Percentiles rank a stretch among this genome's conserved stretches.
These are phyloP conservation scores for Hofmannophila pseudospretella DNA, from an alignment of 2,888 invertebrate genomes.

Conservation along the genomic window DNA sequence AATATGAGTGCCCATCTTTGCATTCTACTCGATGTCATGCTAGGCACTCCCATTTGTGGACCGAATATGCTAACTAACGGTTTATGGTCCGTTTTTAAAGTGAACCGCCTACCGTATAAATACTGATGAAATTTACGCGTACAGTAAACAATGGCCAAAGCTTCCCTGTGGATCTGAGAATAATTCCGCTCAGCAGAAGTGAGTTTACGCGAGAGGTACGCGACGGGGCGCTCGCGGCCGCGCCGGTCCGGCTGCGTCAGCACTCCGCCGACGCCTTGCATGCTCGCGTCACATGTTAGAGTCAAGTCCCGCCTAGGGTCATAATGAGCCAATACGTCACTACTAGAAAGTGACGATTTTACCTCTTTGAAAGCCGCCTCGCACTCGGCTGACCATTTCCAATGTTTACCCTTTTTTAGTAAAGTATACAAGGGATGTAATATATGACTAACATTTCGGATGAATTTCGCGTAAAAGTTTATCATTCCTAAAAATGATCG, in stretches of 20 bases:
- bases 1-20: constrained; percentile 6
- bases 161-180: constrained; percentile 10
- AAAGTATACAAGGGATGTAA: background rate
- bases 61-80: constrained; percentile 9
- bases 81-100: no score
- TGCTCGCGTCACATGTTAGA: constrained; percentile 6
- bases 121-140: constrained; percentile 9
- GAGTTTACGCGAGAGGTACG: constrained; percentile 8
- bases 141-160: constrained; percentile 8
- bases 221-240: constrained; percentile 7
- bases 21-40: constrained; percentile 9
- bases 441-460: background rate
- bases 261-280: constrained; percentile 1
- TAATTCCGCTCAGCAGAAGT: constrained; percentile 4
- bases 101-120: constrained; percentile 6
- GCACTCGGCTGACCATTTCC: background rate
- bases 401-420: background rate
- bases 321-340: constrained; percentile 6
- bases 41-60: constrained; percentile 7
- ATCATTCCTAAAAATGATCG: no score
- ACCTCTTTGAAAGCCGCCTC: background rate
- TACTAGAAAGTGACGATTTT: background rate
- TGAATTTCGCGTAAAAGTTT: no score
- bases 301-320: background rate
- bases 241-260: constrained; percentile 1